Conservation (phyloP, 1,140 invertebrate species). For the Drosophila bocqueti region DNA sequence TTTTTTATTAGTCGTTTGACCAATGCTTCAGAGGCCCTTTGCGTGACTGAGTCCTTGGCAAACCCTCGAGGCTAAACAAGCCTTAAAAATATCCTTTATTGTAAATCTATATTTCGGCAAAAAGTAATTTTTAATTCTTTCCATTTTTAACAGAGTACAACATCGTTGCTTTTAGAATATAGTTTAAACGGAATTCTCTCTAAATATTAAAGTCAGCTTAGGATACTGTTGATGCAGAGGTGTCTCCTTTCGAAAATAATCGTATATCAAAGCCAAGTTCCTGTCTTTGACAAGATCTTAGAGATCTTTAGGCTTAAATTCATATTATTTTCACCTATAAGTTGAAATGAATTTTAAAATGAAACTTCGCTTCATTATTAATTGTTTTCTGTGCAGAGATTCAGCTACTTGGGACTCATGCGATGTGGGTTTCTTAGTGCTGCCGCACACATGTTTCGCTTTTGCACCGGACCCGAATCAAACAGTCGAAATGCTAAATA, state of each 20-base stretch:
- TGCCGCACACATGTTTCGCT: constrained; percentile 78
- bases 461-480: constrained; percentile 47
- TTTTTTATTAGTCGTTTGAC: background rate
- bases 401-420: constrained; percentile 41
- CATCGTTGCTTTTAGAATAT: too few species aligned
- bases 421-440: constrained; percentile 56
- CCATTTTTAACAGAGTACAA: too few species aligned
- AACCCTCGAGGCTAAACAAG: background rate
- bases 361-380: background rate
- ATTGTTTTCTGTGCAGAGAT: constrained; percentile 28
- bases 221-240: too few species aligned
- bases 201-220: too few species aligned
- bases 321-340: background rate
- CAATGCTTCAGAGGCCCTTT: too few species aligned
- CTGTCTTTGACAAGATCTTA: background rate
- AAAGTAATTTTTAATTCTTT: too few species aligned
- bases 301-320: background rate
- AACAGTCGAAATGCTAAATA: constrained; percentile 53
- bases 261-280: too few species aligned
- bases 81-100: background rate
- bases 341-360: too few species aligned
- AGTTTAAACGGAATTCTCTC: too few species aligned
- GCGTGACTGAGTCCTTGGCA: background rate
- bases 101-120: too few species aligned
- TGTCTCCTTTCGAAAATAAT: too few species aligned